Evolutionary conservation across 1,140 invertebrate genomes (phyloP).

Genomic region (Triops longicaudatus): DNA sequence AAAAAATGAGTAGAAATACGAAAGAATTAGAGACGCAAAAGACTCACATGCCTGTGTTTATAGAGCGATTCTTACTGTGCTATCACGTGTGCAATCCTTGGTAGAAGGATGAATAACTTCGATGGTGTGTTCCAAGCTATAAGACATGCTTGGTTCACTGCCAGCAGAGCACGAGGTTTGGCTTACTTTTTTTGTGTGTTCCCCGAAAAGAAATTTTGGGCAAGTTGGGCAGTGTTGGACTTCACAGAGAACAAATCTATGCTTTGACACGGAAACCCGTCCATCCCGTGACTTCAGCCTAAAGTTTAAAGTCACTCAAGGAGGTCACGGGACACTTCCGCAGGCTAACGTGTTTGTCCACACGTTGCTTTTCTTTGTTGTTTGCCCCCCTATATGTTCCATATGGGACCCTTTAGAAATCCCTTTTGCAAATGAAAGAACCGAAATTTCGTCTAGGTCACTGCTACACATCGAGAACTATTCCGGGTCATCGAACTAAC

Average conservation of each 20-base stretch:
- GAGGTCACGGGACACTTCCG: background rate
- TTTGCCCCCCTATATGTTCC: background rate
- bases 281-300: background rate
- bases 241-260: background rate
- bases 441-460: too few species aligned
- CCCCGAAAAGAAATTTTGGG: background rate
- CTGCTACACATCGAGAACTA: too few species aligned
- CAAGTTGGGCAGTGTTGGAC: background rate
- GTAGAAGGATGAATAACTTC: background rate
- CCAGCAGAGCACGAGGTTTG: background rate
- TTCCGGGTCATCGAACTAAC: too few species aligned
- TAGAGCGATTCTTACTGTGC: background rate
- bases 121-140: background rate
- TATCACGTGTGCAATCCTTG: background rate
- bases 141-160: background rate
- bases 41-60: background rate
- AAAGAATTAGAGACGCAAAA: too few species aligned
- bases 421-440: too few species aligned
- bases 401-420: too few species aligned
- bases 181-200: background rate
- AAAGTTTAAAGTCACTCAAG: background rate
- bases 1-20: background rate
- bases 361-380: background rate
- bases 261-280: background rate
- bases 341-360: background rate